These are phyloP conservation scores for Hartigia nigra DNA, from an alignment of 2,888 invertebrate genomes.

Conservation along the genomic window DNA sequence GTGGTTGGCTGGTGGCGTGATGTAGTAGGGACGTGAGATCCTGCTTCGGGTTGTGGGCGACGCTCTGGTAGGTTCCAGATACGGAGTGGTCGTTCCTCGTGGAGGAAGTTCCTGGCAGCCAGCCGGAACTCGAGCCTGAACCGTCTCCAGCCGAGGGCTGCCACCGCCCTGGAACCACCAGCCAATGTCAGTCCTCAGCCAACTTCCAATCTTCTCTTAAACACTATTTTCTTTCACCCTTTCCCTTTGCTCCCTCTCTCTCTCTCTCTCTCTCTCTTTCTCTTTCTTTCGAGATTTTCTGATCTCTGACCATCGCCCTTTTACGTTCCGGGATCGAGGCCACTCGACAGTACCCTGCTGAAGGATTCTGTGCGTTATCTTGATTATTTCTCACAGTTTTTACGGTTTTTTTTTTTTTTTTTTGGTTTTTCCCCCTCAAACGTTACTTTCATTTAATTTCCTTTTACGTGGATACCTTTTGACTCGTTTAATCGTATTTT, in stretches of 20 bases:
- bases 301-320: constrained; percentile 29
- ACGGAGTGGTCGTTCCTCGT: constrained; percentile 56
- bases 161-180: constrained; percentile 67
- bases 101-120: constrained; percentile 51
- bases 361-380: background rate
- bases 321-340: constrained; percentile 5
- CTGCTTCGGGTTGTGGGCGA: constrained; percentile 48
- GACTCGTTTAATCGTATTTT: background rate
- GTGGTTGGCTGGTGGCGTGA: constrained; percentile 23
- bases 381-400: background rate
- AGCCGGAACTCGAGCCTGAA: constrained; percentile 63
- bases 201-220: constrained; percentile 63
- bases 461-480: background rate
- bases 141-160: constrained; percentile 65
- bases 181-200: constrained; percentile 66
- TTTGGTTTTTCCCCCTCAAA: too few species aligned
- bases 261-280: constrained; percentile 30
- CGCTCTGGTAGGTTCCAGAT: constrained; percentile 50
- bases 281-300: constrained; percentile 12
- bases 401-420: constrained; percentile 5
- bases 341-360: background rate
- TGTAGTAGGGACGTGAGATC: constrained; percentile 26
- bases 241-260: constrained; percentile 34
- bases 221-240: constrained; percentile 50
- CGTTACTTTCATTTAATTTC: constrained; percentile 12